Conservation (phyloP, 2,797 vertebrate species). For the Typhlichthys eigenmanni region DNA sequence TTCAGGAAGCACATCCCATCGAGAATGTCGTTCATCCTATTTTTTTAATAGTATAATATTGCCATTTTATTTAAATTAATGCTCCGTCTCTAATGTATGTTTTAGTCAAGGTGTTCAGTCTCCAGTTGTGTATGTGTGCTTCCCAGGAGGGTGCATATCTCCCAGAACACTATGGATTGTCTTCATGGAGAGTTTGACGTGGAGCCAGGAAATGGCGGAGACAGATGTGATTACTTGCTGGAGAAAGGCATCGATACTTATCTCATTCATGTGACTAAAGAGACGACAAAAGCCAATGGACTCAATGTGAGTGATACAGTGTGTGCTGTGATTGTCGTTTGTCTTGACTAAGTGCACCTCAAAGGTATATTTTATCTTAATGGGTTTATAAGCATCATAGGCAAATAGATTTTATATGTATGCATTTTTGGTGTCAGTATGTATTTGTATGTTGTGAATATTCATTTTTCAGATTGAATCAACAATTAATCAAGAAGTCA, state of each 20-base stretch:
- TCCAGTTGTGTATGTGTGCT: slow-evolving; percentile 9
- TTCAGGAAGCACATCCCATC: too few species aligned
- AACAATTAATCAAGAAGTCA: too few species aligned
- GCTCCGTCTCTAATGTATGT: too few species aligned
- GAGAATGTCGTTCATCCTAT: too few species aligned
- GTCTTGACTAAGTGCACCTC: too few species aligned
- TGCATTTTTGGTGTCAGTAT: not conserved
- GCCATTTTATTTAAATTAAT: too few species aligned
- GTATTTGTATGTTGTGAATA: not conserved
- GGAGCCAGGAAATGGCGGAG: slow-evolving; percentile 86
- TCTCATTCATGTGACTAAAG: slow-evolving; percentile 80
- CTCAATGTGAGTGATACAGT: slow-evolving; percentile 77
- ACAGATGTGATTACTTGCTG: slow-evolving; percentile 89
- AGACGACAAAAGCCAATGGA: slow-evolving; percentile 60
- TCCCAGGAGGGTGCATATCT: slow-evolving; percentile 91
- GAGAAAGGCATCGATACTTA: slow-evolving; percentile 94
- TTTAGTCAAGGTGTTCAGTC: too few species aligned
- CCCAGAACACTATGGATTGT: slow-evolving; percentile 89
- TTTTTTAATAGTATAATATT: too few species aligned
- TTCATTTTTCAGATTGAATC: not conserved
- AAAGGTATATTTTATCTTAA: too few species aligned
- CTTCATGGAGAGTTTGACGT: slow-evolving; percentile 90
- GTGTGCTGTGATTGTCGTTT: not conserved
- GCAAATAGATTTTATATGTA: not conserved
- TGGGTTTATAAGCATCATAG: not conserved